Conservation (phyloP, 2,113 vertebrate species). For the Benitochromis conjunctus region DNA sequence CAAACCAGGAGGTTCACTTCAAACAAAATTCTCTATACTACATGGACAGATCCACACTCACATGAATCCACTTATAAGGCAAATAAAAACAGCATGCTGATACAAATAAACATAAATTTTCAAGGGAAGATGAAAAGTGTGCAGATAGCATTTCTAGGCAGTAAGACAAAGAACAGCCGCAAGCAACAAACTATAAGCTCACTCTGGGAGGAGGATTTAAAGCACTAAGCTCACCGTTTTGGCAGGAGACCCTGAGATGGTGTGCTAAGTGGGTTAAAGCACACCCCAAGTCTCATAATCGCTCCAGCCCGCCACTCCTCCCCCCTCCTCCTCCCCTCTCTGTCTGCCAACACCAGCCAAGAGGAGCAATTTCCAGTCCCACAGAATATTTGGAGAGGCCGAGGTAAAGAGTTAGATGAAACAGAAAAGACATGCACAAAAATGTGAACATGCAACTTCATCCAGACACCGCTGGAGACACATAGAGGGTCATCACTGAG, state of each 20-base stretch:
- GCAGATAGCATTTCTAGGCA: conserved; percentile 14
- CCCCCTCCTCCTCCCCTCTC: not conserved
- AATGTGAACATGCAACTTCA: not conserved
- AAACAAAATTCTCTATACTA: conserved; percentile 15
- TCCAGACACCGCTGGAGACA: not conserved
- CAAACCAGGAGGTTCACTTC: conserved; percentile 32
- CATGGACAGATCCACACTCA: not conserved
- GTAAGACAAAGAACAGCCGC: conserved; percentile 33
- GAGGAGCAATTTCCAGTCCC: conserved; percentile 25
- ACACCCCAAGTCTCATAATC: conserved; percentile 66
- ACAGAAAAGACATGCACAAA: not conserved
- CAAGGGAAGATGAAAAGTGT: not conserved
- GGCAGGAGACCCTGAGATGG: conserved; percentile 64
- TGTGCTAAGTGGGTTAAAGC: conserved; percentile 76
- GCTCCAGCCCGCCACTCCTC: not conserved
- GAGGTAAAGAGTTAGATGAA: not conserved
- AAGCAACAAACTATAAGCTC: conserved; percentile 54
- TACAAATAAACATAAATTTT: conserved; percentile 3
- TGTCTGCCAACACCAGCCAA: conserved; percentile 43
- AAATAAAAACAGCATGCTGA: not conserved
- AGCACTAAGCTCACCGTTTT: conserved; percentile 67
- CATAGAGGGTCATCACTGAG: not conserved
- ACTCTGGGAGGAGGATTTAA: conserved; percentile 68
- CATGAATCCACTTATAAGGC: not conserved
- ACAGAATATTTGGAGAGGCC: conserved; percentile 9